Conservation (phyloP, 2,888 invertebrate genomes). For the Atrina japonica region DNA sequence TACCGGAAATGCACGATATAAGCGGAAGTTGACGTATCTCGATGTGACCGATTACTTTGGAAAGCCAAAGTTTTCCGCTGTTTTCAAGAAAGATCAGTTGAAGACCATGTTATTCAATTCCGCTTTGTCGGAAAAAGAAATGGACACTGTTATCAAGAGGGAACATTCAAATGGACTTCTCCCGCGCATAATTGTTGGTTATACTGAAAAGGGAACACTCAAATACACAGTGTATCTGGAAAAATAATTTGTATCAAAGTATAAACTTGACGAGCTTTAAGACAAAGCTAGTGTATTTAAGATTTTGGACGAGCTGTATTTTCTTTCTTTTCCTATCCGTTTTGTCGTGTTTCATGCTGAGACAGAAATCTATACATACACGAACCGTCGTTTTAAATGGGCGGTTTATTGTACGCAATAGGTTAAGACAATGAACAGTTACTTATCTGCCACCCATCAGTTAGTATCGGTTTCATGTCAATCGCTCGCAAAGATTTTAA, state of each 20-base stretch:
- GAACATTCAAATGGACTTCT: constrained; percentile 61
- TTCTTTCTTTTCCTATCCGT: no score
- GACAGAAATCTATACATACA: no score
- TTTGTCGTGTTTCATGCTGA: no score
- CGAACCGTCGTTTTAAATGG: no score
- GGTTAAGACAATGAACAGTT: no score
- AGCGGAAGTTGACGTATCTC: constrained; percentile 67
- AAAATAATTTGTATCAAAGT: constrained; percentile 12
- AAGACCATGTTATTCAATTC: constrained; percentile 66
- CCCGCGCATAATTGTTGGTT: constrained; percentile 70
- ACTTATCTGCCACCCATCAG: no score
- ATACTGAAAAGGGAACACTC: constrained; percentile 53
- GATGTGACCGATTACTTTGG: constrained; percentile 68
- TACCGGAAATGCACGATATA: constrained; percentile 54
- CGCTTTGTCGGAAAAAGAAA: constrained; percentile 52
- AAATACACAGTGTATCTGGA: constrained; percentile 63
- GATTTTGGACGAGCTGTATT: no score
- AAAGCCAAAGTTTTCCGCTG: constrained; percentile 71
- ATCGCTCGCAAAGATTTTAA: no score
- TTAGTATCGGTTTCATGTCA: no score
- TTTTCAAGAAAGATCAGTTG: constrained; percentile 66
- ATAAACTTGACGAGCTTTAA: no score
- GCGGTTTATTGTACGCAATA: no score
- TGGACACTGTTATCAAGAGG: constrained; percentile 54
- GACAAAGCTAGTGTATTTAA: no score